Base-by-base conservation (phyloP, 2,888 invertebrate species). In the Drosophila kuntzei region DNA sequence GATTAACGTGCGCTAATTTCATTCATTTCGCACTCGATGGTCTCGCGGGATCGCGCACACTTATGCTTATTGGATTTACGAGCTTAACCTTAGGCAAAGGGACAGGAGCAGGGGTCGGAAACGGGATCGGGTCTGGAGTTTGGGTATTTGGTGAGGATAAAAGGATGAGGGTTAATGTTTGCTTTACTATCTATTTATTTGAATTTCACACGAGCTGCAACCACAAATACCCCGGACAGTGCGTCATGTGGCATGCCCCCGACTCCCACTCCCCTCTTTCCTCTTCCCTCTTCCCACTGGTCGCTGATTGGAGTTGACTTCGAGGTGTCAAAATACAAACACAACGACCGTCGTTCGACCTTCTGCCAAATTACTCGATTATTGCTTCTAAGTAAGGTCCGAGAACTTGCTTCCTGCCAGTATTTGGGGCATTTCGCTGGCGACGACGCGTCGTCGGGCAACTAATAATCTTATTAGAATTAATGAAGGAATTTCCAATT, bases 391-490 rank as follows among this genome's bases (percentile, higher is more conserved):
- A 57, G 18, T 18, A 51, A 34, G 39, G 12, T 16, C 16, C 25
- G 14, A 11, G 37, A 39, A 47, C 27, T 41, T 25, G 27, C 8
- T 16, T 8, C 7, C 22, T n/a, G 5, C 27, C 2, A 25, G 8
- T 36, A 20, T 43, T 54, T 55, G 43, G 32, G 51, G 39, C 50
- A 62, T 66, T 77, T 79, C 18, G 47, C 70, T 49, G 60, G 55
- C 63, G 36, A 58, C 58, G 54, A 37, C 25, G 18, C 58, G 54
- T 34, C 25, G 18, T n/a, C 36, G 32, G 59, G 36, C 87, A 90
- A 91, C 90, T 91, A 90, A 90, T 90, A 91, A 90, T 90, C 91
- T 90, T 81, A 90, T 90, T 91, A 90, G 86, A 89, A 90, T 87
- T 89, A 88, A 85, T 67, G 68, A 73, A 81, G 86, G 90, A 88